These are phyloP conservation scores for Lophura nycthemera DNA, from an alignment of 2,113 vertebrate species.

Conservation along the genomic window DNA sequence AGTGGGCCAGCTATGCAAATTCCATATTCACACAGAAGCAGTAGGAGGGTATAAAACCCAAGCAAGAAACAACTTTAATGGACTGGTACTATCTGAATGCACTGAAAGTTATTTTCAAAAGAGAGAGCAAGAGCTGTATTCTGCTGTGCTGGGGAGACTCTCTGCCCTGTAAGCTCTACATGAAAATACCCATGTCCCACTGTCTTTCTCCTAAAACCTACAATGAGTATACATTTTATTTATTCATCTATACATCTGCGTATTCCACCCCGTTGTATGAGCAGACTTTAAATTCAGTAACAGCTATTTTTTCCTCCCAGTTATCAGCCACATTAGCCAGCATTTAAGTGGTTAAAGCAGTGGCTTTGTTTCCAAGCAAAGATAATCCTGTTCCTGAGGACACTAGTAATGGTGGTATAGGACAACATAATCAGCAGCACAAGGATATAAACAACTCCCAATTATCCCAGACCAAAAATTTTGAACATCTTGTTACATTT, in stretches of 20 bases:
- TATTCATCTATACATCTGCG: not conserved
- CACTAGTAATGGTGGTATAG: conserved; percentile 31
- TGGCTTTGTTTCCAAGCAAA: conserved; percentile 44
- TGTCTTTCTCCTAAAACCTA: not conserved
- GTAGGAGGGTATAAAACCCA: not conserved
- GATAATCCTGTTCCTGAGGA: conserved; percentile 25
- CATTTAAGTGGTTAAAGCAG: conserved; percentile 58
- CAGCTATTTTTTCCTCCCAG: not conserved
- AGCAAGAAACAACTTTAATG: not conserved
- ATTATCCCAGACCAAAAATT: conserved; percentile 68
- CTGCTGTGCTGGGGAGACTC: not conserved
- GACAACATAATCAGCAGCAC: conserved; percentile 44
- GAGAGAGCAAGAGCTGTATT: not conserved
- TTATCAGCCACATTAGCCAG: not conserved
- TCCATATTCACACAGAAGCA: not conserved
- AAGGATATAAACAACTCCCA: conserved; percentile 63
- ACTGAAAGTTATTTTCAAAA: not conserved
- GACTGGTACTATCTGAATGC: not conserved
- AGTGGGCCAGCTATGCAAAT: not conserved
- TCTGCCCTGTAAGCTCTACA: not conserved
- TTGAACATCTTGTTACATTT: conserved; percentile 72
- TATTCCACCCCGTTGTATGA: not conserved
- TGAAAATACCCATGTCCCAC: not conserved
- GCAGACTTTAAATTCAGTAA: not conserved
- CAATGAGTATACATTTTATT: not conserved